Conservation (phyloP, 2,797 vertebrate genomes). For the Hydrolagus colliei region DNA sequence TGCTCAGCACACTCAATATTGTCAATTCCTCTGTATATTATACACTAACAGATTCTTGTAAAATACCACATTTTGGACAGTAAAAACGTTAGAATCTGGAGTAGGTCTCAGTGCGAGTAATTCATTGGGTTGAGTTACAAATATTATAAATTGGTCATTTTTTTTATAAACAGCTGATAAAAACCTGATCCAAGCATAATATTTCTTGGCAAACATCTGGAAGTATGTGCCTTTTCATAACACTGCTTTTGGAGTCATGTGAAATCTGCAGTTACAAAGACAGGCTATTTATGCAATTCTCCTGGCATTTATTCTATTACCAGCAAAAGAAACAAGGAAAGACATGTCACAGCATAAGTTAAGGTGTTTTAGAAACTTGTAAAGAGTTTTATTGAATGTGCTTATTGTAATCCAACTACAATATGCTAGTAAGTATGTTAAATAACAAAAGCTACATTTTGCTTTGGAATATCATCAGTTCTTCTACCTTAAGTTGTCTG, state of each 20-base stretch:
- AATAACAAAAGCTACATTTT: neutral
- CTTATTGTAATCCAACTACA: neutral
- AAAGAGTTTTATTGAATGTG: neutral
- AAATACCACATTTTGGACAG: neutral
- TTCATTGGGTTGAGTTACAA: slow-evolving; percentile 14
- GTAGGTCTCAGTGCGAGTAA: neutral
- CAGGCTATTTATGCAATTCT: neutral
- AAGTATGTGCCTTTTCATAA: neutral
- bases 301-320: neutral
- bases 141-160: slow-evolving; percentile 11
- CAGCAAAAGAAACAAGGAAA: neutral
- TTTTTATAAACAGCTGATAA: slow-evolving; percentile 10
- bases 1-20: neutral
- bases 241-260: neutral
- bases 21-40: slow-evolving; percentile 2
- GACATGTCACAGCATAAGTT: neutral
- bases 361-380: neutral
- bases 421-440: neutral
- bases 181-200: slow-evolving; percentile 7
- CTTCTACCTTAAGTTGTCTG: neutral
- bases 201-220: neutral
- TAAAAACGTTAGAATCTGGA: slow-evolving; percentile 5
- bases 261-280: neutral
- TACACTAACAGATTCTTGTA: neutral
- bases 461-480: neutral